Conservation (phyloP, 2,113 vertebrate species). For the Malaclemys terrapin region DNA sequence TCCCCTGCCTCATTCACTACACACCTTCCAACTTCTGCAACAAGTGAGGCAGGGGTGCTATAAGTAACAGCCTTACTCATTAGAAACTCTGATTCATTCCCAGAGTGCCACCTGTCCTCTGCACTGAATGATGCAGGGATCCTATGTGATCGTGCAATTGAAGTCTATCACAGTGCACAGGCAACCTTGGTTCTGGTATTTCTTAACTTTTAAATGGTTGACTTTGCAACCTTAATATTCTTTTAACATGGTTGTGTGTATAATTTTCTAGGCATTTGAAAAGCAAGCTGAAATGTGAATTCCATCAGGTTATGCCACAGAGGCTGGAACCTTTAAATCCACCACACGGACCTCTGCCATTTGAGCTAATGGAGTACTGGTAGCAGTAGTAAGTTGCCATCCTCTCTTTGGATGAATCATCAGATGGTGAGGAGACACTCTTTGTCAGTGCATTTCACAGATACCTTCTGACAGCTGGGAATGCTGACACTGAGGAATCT, state of each 20-base stretch:
- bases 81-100: background rate
- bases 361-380: background rate
- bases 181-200: background rate
- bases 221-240: background rate
- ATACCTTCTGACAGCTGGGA: background rate
- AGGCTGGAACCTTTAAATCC: background rate
- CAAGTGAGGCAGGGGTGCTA: background rate
- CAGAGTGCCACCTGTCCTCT: background rate
- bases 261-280: background rate
- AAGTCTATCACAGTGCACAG: background rate
- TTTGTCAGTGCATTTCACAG: background rate
- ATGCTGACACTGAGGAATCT: background rate
- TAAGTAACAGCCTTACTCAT: background rate
- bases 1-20: background rate
- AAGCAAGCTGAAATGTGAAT: background rate
- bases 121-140: background rate
- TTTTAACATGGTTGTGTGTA: background rate
- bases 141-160: background rate
- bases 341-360: background rate
- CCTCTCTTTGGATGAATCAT: background rate
- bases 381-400: background rate
- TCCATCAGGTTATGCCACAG: background rate
- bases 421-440: background rate
- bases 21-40: background rate
- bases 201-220: background rate